A percentile compares a stretch with the other conserved stretches of the same genome.
phyloP scores from a whole-genome alignment of 2,888 invertebrate species.

The Amorpha juglandis region DNA sequence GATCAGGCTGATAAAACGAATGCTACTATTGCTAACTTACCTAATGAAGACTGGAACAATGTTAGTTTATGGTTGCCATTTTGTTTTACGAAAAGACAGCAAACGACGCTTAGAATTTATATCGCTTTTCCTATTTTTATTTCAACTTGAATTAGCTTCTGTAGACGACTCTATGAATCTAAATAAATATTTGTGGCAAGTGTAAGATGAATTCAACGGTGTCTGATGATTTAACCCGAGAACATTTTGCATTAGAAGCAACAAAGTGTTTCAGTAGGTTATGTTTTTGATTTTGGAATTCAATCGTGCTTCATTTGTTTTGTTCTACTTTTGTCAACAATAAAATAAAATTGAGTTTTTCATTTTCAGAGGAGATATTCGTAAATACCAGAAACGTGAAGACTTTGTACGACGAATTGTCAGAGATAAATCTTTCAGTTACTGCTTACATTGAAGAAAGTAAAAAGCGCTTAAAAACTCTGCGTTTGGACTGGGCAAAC shows the following conservation, averaged over 20 bases:
- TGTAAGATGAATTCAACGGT: slow-evolving; percentile 79
- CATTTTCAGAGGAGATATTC: slow-evolving; percentile 74
- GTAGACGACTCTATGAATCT: slow-evolving; percentile 46
- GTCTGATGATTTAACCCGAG: slow-evolving; percentile 70
- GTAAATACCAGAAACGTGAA: slow-evolving; percentile 65
- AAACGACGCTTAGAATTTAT: slow-evolving; percentile 44
- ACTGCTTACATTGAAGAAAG: slow-evolving; percentile 74
- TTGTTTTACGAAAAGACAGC: slow-evolving; percentile 31
- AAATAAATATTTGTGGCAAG: slow-evolving; percentile 38
- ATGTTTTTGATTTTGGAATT: slow-evolving; percentile 65
- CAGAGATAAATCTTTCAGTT: slow-evolving; percentile 77
- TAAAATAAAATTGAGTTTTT: slow-evolving; percentile 43
- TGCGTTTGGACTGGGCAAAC: slow-evolving; percentile 64
- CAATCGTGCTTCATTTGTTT: slow-evolving; percentile 60
- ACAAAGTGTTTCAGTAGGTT: slow-evolving; percentile 77
- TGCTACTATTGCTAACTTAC: neutral
- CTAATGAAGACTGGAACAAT: neutral
- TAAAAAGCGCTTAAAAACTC: slow-evolving; percentile 61
- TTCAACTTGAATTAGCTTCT: slow-evolving; percentile 1
- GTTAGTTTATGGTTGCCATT: slow-evolving; percentile 48
- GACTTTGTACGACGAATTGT: slow-evolving; percentile 65
- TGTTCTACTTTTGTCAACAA: slow-evolving; percentile 32
- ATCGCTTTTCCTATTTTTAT: neutral
- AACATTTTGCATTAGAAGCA: slow-evolving; percentile 68
- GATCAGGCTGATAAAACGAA: neutral